These are phyloP conservation scores for Calonectris borealis DNA, from an alignment of 2,113 vertebrate genomes.

Conservation along the genomic window DNA sequence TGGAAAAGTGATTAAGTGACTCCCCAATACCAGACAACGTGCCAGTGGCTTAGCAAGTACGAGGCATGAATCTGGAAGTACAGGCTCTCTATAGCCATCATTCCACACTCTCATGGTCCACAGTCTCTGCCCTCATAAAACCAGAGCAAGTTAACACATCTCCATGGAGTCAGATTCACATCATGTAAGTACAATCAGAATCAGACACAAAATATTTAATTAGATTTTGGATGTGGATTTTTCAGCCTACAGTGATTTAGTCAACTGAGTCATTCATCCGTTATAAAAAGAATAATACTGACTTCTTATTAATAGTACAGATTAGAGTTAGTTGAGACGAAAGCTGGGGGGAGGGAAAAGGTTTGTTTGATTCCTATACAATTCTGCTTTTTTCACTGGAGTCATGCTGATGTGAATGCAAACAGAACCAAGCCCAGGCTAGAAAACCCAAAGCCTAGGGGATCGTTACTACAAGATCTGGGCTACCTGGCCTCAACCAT, in stretches of 20 bases:
- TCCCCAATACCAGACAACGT: background rate
- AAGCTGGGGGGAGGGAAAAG: background rate
- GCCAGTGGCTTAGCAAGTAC: background rate
- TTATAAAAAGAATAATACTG: background rate
- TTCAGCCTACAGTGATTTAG: conserved; percentile 22
- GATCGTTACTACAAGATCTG: background rate
- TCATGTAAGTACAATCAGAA: background rate
- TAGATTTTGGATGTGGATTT: background rate
- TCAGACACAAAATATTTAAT: conserved; percentile 26
- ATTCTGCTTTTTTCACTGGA: background rate
- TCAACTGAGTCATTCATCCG: background rate
- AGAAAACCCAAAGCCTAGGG: background rate
- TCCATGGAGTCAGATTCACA: background rate
- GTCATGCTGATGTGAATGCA: background rate
- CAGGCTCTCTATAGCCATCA: background rate
- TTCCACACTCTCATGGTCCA: background rate
- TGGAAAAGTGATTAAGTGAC: background rate
- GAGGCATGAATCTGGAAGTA: background rate
- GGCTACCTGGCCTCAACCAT: background rate
- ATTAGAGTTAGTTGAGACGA: background rate
- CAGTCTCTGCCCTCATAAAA: background rate
- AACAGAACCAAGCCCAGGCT: background rate
- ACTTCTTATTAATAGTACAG: background rate
- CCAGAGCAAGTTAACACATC: background rate
- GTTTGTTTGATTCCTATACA: background rate